Percentiles rank a stretch among this genome's conserved stretches.
These are phyloP conservation scores for Copidosoma floridanum DNA, from an alignment of 1,140 invertebrate species.

Conservation along the genomic window DNA sequence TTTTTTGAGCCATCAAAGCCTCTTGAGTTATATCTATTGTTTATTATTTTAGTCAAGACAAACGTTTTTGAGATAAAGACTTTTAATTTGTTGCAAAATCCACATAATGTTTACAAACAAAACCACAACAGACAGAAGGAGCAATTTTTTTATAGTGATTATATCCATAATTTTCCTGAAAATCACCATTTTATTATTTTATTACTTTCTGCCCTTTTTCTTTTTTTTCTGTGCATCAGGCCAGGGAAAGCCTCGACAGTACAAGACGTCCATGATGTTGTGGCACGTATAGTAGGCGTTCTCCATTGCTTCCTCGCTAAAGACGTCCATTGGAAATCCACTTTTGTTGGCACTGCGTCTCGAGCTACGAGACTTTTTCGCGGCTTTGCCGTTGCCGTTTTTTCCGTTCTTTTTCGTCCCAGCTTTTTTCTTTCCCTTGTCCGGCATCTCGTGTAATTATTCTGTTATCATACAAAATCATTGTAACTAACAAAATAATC, in stretches of 20 bases:
- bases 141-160: no score
- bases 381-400: conserved; percentile 54
- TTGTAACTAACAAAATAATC: neutral
- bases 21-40: no score
- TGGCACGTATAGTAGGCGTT: conserved; percentile 87
- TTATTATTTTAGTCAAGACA: no score
- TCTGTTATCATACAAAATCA: neutral
- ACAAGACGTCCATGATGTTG: conserved; percentile 78
- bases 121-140: no score
- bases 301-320: conserved; percentile 83
- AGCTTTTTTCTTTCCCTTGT: conserved; percentile 35
- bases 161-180: no score
- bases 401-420: conserved; percentile 53
- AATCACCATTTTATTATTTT: no score
- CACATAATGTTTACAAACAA: no score
- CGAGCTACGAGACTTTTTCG: conserved; percentile 43
- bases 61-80: no score
- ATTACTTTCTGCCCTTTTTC: conserved; percentile 67
- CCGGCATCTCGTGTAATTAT: neutral
- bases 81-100: no score
- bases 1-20: no score
- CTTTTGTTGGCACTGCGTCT: conserved; percentile 57
- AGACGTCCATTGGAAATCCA: conserved; percentile 72
- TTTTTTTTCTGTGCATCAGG: conserved; percentile 80
- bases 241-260: conserved; percentile 78